These are phyloP conservation scores for Nasonovia ribisnigri DNA, from an alignment of 2,888 invertebrate genomes.

Conservation along the genomic window DNA sequence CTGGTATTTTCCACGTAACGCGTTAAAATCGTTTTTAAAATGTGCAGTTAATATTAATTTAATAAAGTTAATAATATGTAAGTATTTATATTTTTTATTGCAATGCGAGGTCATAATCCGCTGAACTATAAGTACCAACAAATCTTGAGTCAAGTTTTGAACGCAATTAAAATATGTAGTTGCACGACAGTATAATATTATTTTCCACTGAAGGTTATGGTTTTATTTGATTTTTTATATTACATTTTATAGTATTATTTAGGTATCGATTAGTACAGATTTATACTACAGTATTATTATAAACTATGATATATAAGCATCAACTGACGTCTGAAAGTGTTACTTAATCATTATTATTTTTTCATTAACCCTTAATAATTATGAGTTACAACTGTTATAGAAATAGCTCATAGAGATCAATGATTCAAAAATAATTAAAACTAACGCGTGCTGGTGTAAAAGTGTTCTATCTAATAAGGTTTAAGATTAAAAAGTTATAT, in stretches of 20 bases:
- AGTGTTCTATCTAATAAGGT: neutral
- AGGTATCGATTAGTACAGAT: neutral
- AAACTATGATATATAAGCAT: neutral
- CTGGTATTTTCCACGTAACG: neutral
- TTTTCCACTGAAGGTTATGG: neutral
- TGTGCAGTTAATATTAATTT: neutral
- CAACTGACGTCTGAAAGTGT: too few species aligned
- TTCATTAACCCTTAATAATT: neutral
- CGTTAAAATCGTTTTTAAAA: neutral
- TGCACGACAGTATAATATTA: neutral
- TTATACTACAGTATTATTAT: neutral
- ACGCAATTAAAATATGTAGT: neutral
- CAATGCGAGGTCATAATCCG: neutral
- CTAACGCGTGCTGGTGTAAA: neutral
- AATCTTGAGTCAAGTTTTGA: neutral
- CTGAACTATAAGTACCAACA: neutral
- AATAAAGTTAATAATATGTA: neutral
- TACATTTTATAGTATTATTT: neutral
- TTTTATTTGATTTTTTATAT: neutral
- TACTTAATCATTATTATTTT: neutral
- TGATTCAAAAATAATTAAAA: neutral
- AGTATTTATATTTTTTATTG: neutral
- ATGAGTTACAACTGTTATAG: neutral
- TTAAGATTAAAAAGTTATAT: neutral
- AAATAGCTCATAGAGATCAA: neutral